Percentiles rank a stretch among this genome's conserved stretches.
These are phyloP conservation scores for Limnephilus auricula DNA, from an alignment of 2,888 invertebrate genomes.

Conservation along the genomic window DNA sequence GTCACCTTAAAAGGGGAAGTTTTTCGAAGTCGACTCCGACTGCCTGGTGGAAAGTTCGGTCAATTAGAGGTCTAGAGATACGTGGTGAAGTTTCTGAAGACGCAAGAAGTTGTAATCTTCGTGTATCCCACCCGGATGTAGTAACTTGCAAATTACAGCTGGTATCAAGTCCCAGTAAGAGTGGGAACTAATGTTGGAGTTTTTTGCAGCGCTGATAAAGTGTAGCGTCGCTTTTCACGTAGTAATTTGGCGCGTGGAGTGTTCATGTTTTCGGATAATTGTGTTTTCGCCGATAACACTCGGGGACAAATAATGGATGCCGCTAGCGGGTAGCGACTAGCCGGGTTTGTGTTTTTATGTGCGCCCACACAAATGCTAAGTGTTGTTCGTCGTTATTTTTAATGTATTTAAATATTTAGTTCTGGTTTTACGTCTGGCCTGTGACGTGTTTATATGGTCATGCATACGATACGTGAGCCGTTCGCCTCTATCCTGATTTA, in stretches of 20 bases:
- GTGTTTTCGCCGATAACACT: constrained; percentile 59
- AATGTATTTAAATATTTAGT: constrained; percentile 5
- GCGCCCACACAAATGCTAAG: not conserved
- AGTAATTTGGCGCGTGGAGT: constrained; percentile 54
- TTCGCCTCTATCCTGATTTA: not conserved
- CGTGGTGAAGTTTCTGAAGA: constrained; percentile 46
- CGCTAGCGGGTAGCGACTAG: not conserved
- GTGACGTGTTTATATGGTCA: not conserved
- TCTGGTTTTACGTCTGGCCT: not conserved
- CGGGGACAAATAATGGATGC: constrained; percentile 39
- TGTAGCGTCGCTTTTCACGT: constrained; percentile 57
- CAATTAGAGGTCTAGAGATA: constrained; percentile 46
- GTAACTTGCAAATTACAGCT: constrained; percentile 54
- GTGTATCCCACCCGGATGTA: constrained; percentile 56
- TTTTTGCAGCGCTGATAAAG: constrained; percentile 57
- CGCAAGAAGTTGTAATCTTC: constrained; percentile 54
- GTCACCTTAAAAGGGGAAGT: constrained; percentile 14
- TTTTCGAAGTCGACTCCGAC: constrained; percentile 39
- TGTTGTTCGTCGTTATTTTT: constrained; percentile 6
- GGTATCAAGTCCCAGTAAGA: constrained; percentile 34
- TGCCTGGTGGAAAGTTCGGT: constrained; percentile 22
- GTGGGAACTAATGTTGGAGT: constrained; percentile 40
- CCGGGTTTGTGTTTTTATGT: constrained; percentile 21
- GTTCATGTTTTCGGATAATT: constrained; percentile 63
- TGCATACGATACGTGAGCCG: not conserved